Evolutionary conservation across 2,888 invertebrate genomes (phyloP).

Genomic region (Conomelus anceps): DNA sequence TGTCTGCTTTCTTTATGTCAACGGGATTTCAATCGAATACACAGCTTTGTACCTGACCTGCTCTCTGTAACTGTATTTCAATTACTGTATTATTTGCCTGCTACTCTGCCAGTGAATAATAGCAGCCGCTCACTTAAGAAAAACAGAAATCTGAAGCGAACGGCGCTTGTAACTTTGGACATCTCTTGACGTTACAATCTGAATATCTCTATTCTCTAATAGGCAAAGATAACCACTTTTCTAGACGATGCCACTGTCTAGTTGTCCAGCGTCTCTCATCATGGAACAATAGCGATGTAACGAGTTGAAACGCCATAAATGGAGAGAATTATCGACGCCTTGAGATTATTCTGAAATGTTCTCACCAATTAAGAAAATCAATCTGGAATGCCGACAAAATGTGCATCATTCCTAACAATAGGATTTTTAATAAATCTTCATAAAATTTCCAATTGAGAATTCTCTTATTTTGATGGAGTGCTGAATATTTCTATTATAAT

Average conservation of each 20-base stretch:
- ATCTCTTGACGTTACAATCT: not conserved
- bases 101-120: not conserved
- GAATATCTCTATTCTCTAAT: not conserved
- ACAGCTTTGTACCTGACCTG: not conserved
- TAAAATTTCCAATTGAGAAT: too few species aligned
- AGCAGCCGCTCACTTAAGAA: too few species aligned
- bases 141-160: not conserved
- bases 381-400: not conserved
- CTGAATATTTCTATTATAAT: too few species aligned
- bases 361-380: not conserved
- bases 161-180: not conserved
- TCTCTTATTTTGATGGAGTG: too few species aligned
- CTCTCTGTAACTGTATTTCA: not conserved
- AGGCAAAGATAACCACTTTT: not conserved
- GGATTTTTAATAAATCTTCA: too few species aligned
- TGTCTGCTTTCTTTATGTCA: not conserved
- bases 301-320: not conserved
- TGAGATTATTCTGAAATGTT: not conserved
- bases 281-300: not conserved
- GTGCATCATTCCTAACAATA: not conserved
- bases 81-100: not conserved
- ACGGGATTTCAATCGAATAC: not conserved
- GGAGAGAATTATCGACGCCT: not conserved
- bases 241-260: not conserved
- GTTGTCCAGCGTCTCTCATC: not conserved